phyloP scores from a whole-genome alignment of 2,797 vertebrate genomes.

The Poeciliopsis paucimaculata region DNA sequence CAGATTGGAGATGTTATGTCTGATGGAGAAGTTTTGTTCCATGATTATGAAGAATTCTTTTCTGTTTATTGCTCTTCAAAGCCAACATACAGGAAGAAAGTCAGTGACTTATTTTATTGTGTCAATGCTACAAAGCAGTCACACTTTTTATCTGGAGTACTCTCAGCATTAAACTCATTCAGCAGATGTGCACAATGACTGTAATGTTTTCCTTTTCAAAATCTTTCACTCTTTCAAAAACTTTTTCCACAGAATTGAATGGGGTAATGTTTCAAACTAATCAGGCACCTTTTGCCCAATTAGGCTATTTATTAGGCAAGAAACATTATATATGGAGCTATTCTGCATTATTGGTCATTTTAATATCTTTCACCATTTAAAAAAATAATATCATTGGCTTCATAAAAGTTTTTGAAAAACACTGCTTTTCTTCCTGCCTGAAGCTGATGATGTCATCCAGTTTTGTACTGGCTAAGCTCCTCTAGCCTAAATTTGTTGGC shows the following conservation, averaged over 20 bases:
- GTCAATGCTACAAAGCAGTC: not conserved
- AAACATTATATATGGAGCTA: not conserved
- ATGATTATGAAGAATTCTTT: constrained; percentile 6
- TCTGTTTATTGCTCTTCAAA: not conserved
- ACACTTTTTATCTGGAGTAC: not conserved
- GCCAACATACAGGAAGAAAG: not conserved
- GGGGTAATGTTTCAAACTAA: not conserved
- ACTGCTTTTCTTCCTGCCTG: not conserved
- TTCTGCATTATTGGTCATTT: not conserved
- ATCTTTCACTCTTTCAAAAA: not conserved
- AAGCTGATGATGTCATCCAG: not conserved
- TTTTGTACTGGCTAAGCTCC: not conserved
- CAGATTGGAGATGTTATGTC: constrained; percentile 16
- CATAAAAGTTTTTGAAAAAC: not conserved
- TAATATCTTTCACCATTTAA: not conserved
- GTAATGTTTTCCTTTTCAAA: not conserved
- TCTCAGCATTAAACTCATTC: not conserved
- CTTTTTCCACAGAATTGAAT: not conserved
- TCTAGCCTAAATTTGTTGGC: not conserved
- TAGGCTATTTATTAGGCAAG: not conserved
- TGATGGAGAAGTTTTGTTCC: constrained; percentile 15
- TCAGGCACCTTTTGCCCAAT: not conserved
- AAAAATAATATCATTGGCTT: not conserved
- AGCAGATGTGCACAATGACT: not conserved
- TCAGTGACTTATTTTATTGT: constrained; percentile 14